Percentiles rank a stretch among this genome's conserved stretches.
These are phyloP conservation scores for Erinaceus europaeus DNA, from an alignment of 2,113 vertebrate species.

Conservation along the genomic window DNA sequence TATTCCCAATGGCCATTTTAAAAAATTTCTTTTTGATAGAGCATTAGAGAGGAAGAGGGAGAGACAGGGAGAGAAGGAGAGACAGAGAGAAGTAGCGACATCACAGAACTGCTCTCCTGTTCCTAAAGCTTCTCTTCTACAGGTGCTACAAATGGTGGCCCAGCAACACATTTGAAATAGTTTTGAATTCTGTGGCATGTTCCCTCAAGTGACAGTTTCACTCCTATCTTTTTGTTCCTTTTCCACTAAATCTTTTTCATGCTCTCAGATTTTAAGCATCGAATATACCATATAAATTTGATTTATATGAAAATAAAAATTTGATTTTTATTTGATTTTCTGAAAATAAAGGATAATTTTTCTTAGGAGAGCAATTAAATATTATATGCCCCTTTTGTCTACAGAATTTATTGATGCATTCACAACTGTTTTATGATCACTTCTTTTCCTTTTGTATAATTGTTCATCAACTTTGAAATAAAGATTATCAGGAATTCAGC, in stretches of 20 bases:
- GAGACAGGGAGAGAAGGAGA: too few relatives aligned
- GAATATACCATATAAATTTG: not conserved
- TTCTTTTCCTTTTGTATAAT: not conserved
- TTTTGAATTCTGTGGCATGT: not conserved
- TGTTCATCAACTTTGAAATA: not conserved
- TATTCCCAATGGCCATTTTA: too few relatives aligned
- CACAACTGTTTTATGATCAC: not conserved
- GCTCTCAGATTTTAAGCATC: not conserved
- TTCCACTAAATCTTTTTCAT: fast-evolving
- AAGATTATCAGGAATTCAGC: not conserved
- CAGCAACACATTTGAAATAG: not conserved
- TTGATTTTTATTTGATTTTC: too few relatives aligned
- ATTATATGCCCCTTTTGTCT: not conserved
- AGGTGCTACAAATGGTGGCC: too few relatives aligned
- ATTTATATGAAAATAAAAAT: too few relatives aligned
- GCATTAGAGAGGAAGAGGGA: too few relatives aligned
- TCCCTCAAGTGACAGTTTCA: not conserved
- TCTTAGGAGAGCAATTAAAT: not conserved
- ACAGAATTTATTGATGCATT: not conserved
- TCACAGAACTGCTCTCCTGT: too few relatives aligned
- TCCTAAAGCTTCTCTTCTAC: too few relatives aligned
- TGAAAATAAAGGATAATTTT: not conserved
- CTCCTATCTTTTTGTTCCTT: not conserved
- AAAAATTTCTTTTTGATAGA: too few relatives aligned
- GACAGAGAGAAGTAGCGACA: too few relatives aligned